Base-by-base conservation (phyloP, 2,113 vertebrate genomes). In the Harpagus bidentatus region DNA sequence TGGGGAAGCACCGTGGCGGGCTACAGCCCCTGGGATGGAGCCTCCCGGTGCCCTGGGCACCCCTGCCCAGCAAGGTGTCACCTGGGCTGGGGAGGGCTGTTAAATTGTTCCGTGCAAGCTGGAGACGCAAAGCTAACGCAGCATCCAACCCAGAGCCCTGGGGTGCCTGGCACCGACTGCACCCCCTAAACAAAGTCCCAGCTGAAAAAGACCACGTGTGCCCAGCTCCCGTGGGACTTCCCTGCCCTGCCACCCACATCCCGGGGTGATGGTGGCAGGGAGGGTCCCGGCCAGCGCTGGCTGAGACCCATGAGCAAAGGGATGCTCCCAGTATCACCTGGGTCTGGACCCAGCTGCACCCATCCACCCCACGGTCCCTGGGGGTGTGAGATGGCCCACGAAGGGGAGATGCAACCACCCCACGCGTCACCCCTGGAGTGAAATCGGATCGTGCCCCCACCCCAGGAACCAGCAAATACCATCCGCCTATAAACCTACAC, bases 331-430 rank as follows among this genome's bases (percentile, higher is more conserved):
- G 82, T 28, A 40, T 16, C 6, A 2, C 32, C 50, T 6, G 34
- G 80, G 42, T n/a, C 29, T 15, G 4, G 11, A 25, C 52, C 28
- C 67, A 63, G 23, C 77, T 48, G 10, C 48, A 61, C 20, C 45
- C 70, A 45, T 2, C n/a, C 34, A 16, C 22, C 52, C 59, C 55
- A 12, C 11, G 10, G 17, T n/a, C n/a, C 40, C n/a, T 4, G 4
- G n/a, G 28, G 26, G 29, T 13, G 16, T 1, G 20, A 70, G 38
- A 17, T 14, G 8, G 56, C 32, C 52, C 74, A 7, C 0, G 0
- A 21, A 0, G 10, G 25, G 48, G 48, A 59, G 62, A 70, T 11
- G 25, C 9, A 38, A 29, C 43, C 36, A 11, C 58, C 9, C 42
- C 70, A 28, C 8, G 0, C 40, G 7, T 9, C 69, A 32, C 43